These are phyloP conservation scores for Patella ulyssiponensis DNA, from an alignment of 2,888 invertebrate species.

Conservation along the genomic window DNA sequence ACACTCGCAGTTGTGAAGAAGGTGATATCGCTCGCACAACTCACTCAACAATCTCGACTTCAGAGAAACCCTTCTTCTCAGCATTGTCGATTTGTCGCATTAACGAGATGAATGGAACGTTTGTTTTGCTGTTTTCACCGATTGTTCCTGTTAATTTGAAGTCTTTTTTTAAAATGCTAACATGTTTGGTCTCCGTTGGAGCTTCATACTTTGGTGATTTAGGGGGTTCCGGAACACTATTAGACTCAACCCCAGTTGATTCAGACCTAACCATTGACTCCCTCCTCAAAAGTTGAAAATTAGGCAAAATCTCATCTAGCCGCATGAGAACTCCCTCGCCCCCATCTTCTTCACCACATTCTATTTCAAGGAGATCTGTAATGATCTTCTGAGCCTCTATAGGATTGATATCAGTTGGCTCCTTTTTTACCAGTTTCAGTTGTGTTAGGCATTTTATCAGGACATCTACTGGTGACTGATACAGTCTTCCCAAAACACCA, in stretches of 20 bases:
- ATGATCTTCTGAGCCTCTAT: too few species aligned
- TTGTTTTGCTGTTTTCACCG: neutral
- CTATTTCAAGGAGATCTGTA: too few species aligned
- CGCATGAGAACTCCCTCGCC: too few species aligned
- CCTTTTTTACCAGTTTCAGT: too few species aligned
- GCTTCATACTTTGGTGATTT: neutral
- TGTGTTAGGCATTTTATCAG: neutral
- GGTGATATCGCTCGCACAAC: neutral
- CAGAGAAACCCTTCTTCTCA: neutral
- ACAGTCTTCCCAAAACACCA: neutral
- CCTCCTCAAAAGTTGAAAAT: too few species aligned
- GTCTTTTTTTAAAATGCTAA: neutral
- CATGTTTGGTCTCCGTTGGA: neutral
- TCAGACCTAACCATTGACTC: too few species aligned
- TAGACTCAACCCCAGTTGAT: too few species aligned
- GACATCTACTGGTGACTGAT: neutral
- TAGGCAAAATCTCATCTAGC: too few species aligned
- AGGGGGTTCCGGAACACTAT: too few species aligned
- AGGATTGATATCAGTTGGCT: too few species aligned
- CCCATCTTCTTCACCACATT: too few species aligned
- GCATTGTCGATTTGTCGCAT: neutral
- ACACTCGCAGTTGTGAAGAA: neutral
- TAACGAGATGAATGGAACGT: neutral
- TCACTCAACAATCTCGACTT: neutral
- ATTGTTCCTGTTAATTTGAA: neutral